A percentile compares a stretch with the other conserved stretches of the same genome.
Evolutionary conservation across 2,888 invertebrate genomes (phyloP).

Genomic region (Loripinus fragilis): DNA sequence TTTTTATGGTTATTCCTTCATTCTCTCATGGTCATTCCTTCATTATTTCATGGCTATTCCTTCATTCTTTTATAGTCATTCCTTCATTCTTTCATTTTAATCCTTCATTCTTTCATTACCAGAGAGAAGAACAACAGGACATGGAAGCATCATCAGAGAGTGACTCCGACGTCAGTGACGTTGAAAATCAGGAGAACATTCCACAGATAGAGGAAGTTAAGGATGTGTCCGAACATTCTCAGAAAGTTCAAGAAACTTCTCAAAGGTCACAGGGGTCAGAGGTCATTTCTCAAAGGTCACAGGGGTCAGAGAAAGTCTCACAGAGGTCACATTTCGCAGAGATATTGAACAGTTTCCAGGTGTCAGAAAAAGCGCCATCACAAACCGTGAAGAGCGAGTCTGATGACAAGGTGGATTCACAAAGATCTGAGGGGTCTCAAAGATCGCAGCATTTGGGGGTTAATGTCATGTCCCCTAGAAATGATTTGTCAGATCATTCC

Average conservation of each 20-base stretch:
- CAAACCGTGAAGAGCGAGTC: too few species aligned
- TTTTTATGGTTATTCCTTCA: too few species aligned
- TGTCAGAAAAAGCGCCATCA: not conserved
- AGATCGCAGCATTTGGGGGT: conserved; percentile 3
- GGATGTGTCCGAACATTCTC: conserved; percentile 32
- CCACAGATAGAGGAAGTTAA: conserved; percentile 18
- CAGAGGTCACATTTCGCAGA: conserved; percentile 9
- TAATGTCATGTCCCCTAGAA: not conserved
- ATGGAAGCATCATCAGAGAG: conserved; percentile 16
- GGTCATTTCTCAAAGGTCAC: not conserved
- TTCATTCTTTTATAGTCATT: too few species aligned
- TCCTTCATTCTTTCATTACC: too few species aligned
- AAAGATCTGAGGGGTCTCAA: conserved; percentile 12
- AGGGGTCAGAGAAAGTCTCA: too few species aligned
- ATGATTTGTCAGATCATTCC: conserved; percentile 4
- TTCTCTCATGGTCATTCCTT: too few species aligned
- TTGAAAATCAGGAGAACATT: conserved; percentile 20
- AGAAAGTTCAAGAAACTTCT: conserved; percentile 29
- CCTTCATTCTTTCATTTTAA: too few species aligned
- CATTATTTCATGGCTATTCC: too few species aligned
- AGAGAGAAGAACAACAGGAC: conserved; percentile 38
- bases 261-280: conserved; percentile 41
- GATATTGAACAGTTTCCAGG: not conserved
- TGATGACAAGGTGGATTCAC: not conserved
- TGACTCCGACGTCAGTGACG: conserved; percentile 43